Evolutionary conservation across 2,888 invertebrate species (phyloP).

Genomic region (Podotricha telesiphe): DNA sequence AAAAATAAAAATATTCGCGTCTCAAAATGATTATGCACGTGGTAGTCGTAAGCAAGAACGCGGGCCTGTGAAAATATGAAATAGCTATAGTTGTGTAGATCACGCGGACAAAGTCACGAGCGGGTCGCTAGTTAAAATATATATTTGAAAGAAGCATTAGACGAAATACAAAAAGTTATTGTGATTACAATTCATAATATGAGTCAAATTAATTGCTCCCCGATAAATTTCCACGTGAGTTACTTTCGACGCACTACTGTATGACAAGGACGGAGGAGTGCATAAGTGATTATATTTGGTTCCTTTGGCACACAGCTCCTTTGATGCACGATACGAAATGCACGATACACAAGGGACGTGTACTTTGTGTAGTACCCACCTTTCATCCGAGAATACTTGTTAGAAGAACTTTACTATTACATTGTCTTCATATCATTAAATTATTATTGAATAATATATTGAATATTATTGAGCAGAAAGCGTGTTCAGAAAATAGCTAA

Average conservation of each 20-base stretch:
- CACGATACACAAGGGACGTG: not conserved
- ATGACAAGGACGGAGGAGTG: constrained; percentile 3
- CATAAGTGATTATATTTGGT: constrained; percentile 21
- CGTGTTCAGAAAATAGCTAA: not conserved
- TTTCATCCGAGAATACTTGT: not conserved
- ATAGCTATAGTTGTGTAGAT: too few relatives aligned
- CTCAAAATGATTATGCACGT: too few relatives aligned
- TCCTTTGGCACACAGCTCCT: constrained; percentile 6
- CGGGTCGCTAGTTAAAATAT: too few relatives aligned
- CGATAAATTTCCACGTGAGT: constrained; percentile 2
- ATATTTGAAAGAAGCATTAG: not conserved
- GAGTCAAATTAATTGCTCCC: constrained; percentile 1
- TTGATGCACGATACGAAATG: not conserved
- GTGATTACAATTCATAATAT: not conserved
- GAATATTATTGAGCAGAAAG: too few relatives aligned
- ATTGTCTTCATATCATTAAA: not conserved
- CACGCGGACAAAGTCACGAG: too few relatives aligned
- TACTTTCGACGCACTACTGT: not conserved
- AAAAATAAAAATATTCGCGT: too few relatives aligned
- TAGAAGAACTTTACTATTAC: not conserved
- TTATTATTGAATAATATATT: too few relatives aligned
- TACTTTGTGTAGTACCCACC: not conserved
- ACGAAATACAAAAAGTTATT: not conserved
- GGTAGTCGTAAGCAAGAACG: too few relatives aligned
- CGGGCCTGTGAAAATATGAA: too few relatives aligned